Percentiles rank a stretch among this genome's conserved stretches.
Evolutionary conservation across 2,113 vertebrate species (phyloP).

Genomic region (Thamnophis sirtalis): DNA sequence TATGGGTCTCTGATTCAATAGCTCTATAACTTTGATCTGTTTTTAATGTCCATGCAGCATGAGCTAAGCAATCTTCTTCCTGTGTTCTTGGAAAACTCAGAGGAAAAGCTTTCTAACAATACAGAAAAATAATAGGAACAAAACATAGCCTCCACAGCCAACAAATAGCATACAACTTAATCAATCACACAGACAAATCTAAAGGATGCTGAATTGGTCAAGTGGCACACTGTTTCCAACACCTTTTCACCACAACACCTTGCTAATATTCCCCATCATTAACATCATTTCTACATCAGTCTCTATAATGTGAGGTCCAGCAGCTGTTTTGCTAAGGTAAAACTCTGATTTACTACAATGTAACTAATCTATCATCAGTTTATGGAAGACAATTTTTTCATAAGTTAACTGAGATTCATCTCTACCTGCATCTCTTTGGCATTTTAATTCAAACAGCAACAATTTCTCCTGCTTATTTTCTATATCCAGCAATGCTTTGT

Average conservation of each 20-base stretch:
- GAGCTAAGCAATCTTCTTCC: background rate
- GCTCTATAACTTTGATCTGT: background rate
- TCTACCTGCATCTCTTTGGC: slow-evolving; percentile 68
- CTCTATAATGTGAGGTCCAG: background rate
- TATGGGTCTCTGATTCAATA: background rate
- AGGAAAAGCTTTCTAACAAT: background rate
- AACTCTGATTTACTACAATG: background rate
- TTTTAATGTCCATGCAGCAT: background rate
- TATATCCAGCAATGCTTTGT: slow-evolving; percentile 60
- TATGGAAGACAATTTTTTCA: background rate
- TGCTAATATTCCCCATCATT: background rate
- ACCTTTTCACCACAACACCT: background rate
- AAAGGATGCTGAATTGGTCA: background rate
- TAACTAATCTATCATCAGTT: background rate
- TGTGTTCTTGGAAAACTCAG: background rate
- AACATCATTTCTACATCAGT: background rate
- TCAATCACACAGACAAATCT: background rate
- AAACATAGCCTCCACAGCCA: background rate
- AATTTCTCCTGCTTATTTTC: slow-evolving; percentile 70
- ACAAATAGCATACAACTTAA: background rate
- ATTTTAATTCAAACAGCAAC: slow-evolving; percentile 63
- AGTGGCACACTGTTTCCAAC: background rate
- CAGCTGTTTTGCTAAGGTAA: background rate
- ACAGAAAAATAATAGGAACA: background rate
- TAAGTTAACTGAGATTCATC: background rate